phyloP scores from a whole-genome alignment of 2,113 vertebrate species.

The Microtus ochrogaster region DNA sequence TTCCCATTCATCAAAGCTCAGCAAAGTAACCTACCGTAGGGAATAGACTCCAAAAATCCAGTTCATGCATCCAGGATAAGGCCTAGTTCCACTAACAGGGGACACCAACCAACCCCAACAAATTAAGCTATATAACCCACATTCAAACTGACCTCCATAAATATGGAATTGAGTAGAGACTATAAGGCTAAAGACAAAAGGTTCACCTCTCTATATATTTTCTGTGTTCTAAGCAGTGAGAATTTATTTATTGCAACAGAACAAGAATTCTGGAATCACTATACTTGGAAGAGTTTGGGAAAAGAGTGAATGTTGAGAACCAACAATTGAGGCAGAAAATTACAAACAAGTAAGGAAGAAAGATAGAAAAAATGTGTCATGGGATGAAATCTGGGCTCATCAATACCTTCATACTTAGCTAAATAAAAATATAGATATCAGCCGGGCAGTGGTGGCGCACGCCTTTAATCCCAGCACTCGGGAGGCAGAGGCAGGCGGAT shows the following conservation, averaged over 20 bases:
- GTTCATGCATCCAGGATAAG: too few species aligned
- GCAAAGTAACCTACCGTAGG: too few species aligned
- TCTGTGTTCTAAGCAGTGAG: background rate
- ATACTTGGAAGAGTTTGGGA: background rate
- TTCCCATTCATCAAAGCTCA: too few species aligned
- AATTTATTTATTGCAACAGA: background rate
- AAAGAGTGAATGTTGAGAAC: background rate
- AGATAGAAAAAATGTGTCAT: background rate
- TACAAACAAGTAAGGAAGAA: background rate
- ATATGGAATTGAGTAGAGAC: background rate
- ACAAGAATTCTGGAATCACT: background rate
- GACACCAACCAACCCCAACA: too few species aligned
- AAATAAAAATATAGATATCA: background rate
- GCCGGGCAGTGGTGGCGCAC: too few species aligned
- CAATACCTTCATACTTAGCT: background rate
- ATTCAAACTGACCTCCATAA: background rate
- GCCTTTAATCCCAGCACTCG: too few species aligned
- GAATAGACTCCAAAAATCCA: too few species aligned
- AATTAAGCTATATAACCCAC: too few species aligned
- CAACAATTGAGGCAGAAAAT: background rate
- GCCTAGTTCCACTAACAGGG: too few species aligned
- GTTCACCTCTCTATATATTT: background rate
- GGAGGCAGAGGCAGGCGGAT: too few species aligned
- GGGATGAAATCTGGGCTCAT: background rate
- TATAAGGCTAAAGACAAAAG: background rate